Percentiles rank a stretch among this genome's conserved stretches.
Conservation (phyloP, 2,888 invertebrate genomes). For the Pandemis cinnamomeana region DNA sequence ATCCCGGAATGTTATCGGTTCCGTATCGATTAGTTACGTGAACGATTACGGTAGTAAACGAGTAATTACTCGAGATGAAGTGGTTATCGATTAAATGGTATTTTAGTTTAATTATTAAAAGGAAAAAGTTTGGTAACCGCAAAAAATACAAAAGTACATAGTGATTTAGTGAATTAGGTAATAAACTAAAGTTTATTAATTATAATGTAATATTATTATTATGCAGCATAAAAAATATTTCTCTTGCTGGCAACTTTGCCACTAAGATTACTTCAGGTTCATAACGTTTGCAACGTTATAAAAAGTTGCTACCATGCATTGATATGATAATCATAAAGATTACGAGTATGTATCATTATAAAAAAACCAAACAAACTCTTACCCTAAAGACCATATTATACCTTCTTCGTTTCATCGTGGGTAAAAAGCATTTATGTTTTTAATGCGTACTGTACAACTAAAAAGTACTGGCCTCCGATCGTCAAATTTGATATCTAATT, state of each 20-base stretch:
- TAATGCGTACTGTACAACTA: constrained; percentile 41
- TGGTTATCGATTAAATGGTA: background rate
- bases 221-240: background rate
- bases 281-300: background rate
- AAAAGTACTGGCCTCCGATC: constrained; percentile 54
- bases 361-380: too few species aligned
- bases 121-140: background rate
- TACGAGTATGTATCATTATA: too few species aligned
- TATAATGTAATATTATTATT: too few species aligned
- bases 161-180: too few species aligned
- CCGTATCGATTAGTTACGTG: constrained; percentile 58
- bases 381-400: too few species aligned
- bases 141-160: too few species aligned
- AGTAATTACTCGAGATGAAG: constrained; percentile 10
- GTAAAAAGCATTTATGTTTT: background rate
- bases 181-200: too few species aligned
- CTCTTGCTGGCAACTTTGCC: background rate
- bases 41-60: constrained; percentile 26
- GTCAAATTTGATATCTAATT: constrained; percentile 64
- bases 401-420: too few species aligned
- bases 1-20: constrained; percentile 61
- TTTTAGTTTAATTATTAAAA: background rate
- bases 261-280: background rate
- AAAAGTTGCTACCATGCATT: background rate
- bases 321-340: background rate